Conservation (phyloP, 2,888 invertebrate species). For the Drosophila subsilvestris region DNA sequence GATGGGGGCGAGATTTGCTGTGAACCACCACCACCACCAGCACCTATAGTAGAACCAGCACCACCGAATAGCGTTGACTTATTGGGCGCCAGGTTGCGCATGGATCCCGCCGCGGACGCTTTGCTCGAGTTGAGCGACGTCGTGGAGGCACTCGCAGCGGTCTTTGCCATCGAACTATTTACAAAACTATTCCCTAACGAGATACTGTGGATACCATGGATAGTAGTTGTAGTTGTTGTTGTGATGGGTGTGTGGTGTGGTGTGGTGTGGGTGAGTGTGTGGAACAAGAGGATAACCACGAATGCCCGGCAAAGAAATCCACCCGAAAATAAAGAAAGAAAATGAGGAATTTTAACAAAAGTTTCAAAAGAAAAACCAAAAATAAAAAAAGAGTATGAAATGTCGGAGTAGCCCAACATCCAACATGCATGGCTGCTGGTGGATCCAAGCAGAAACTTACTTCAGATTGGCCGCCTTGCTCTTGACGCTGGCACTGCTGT, state of each 20-base stretch:
- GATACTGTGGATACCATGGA: conserved; percentile 76
- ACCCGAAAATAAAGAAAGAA: conserved; percentile 51
- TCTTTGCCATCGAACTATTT: conserved; percentile 81
- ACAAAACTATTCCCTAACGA: conserved; percentile 84
- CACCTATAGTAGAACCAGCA: conserved; percentile 35
- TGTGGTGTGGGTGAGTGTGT: conserved; percentile 31
- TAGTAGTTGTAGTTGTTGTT: neutral
- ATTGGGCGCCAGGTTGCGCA: conserved; percentile 81
- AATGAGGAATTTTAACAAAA: conserved; percentile 42
- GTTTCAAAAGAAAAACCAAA: conserved; percentile 35
- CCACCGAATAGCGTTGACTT: conserved; percentile 83
- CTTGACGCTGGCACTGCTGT: conserved; percentile 79
- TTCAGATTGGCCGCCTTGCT: conserved; percentile 83
- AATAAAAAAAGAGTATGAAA: conserved; percentile 26
- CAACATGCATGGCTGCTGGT: conserved; percentile 5
- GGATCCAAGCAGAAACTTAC: conserved; percentile 64
- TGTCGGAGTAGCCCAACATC: conserved; percentile 11
- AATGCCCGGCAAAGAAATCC: conserved; percentile 59
- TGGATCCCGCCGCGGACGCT: conserved; percentile 57
- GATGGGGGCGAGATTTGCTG: conserved; percentile 39
- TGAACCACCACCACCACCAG: conserved; percentile 47
- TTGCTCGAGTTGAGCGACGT: conserved; percentile 56
- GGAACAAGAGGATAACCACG: conserved; percentile 49
- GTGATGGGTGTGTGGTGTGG: conserved; percentile 7
- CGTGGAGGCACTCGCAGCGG: conserved; percentile 59